Conservation (phyloP, 2,797 vertebrate genomes). For the Pitangus sulphuratus region DNA sequence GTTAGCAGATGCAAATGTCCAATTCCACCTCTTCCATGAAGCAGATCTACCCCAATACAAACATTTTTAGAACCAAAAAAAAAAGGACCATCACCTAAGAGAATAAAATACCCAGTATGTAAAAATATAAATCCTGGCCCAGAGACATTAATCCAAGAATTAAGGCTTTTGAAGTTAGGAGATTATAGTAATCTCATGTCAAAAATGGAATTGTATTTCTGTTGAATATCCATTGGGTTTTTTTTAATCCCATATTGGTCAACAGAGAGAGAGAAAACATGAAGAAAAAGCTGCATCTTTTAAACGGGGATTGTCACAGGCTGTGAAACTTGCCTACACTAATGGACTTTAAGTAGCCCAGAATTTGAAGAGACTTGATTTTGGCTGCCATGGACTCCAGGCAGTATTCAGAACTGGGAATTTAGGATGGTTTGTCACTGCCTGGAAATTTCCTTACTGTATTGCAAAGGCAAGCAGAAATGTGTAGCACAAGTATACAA, state of each 20-base stretch:
- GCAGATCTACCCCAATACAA: background rate
- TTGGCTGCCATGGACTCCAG: background rate
- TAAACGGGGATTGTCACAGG: background rate
- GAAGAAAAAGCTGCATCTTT: background rate
- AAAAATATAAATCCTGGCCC: conserved; percentile 5
- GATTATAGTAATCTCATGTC: conserved; percentile 40
- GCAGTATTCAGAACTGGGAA: background rate
- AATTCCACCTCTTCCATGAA: background rate
- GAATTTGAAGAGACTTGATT: background rate
- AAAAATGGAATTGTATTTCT: conserved; percentile 35
- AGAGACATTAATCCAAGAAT: conserved; percentile 39
- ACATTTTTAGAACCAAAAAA: background rate
- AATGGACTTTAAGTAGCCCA: background rate
- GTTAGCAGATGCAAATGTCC: background rate
- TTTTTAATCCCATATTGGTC: background rate
- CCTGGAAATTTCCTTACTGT: background rate
- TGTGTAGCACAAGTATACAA: background rate
- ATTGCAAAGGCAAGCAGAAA: background rate
- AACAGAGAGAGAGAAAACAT: background rate
- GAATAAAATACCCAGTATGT: conserved; percentile 14
- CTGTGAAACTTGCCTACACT: background rate
- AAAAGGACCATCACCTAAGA: background rate
- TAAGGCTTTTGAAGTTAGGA: conserved; percentile 38
- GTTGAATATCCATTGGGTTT: background rate
- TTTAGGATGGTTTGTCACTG: background rate